Percentiles rank a stretch among this genome's conserved stretches.
Evolutionary conservation across 2,888 invertebrate species (phyloP).

Genomic region (Acrobasis repandana): DNA sequence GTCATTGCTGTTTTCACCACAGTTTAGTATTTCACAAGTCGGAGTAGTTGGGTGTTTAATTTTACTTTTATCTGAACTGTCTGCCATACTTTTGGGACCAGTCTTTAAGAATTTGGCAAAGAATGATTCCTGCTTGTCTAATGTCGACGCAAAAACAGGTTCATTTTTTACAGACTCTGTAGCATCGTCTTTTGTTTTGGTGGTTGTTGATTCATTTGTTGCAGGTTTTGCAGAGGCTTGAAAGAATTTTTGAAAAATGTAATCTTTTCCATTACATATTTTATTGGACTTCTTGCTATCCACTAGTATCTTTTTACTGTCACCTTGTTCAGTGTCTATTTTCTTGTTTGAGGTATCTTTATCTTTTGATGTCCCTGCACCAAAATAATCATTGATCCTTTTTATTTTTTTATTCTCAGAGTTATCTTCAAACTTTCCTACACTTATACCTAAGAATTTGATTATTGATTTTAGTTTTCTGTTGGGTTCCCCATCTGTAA

Average conservation of each 20-base stretch:
- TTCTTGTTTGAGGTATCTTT: slow-evolving; percentile 39
- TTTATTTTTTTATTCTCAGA: slow-evolving; percentile 77
- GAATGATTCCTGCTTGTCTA: slow-evolving; percentile 74
- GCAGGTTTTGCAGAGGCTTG: slow-evolving; percentile 35
- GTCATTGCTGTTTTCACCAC: slow-evolving; percentile 67
- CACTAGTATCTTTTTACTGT: slow-evolving; percentile 33
- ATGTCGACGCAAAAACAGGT: slow-evolving; percentile 45
- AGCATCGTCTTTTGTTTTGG: slow-evolving; percentile 19
- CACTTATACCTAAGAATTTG: slow-evolving; percentile 89
- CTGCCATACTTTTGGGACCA: slow-evolving; percentile 1
- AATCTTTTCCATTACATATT: slow-evolving; percentile 53
- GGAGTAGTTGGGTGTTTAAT: slow-evolving; percentile 47
- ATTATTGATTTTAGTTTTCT: slow-evolving; percentile 80
- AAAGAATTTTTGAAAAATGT: slow-evolving; percentile 58
- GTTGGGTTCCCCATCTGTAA: slow-evolving; percentile 65
- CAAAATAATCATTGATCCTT: slow-evolving; percentile 84
- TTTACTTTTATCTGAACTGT: slow-evolving; percentile 24
- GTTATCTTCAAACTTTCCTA: slow-evolving; percentile 88
- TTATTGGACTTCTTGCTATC: slow-evolving; percentile 30
- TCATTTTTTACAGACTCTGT: slow-evolving; percentile 19
- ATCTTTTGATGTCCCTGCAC: slow-evolving; percentile 60
- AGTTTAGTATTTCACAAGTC: slow-evolving; percentile 50
- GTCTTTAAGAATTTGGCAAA: slow-evolving; percentile 67
- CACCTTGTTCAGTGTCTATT: slow-evolving; percentile 37
- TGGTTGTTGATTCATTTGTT: slow-evolving; percentile 29